These are phyloP conservation scores for Pyrgus malvae DNA, from an alignment of 2,888 invertebrate species.

Conservation along the genomic window DNA sequence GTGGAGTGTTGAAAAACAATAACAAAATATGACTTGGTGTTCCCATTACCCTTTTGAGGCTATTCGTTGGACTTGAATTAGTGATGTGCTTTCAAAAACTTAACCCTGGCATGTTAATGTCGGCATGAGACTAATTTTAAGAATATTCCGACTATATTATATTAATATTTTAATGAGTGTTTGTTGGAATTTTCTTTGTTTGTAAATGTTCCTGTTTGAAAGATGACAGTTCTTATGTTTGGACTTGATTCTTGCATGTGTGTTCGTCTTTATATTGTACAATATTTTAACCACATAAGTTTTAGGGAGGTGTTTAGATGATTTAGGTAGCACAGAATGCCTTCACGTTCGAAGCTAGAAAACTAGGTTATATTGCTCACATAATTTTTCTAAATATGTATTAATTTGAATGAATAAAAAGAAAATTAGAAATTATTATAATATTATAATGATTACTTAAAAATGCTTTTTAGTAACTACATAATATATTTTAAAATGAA, in stretches of 20 bases:
- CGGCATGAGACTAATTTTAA: constrained; percentile 44
- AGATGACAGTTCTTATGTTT: constrained; percentile 28
- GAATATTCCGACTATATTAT: constrained; percentile 34
- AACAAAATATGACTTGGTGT: constrained; percentile 1
- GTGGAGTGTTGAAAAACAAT: constrained; percentile 29
- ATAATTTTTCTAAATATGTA: neutral
- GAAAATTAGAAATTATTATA: too few relatives aligned
- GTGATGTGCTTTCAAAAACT: constrained; percentile 43
- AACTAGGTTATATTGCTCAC: neutral
- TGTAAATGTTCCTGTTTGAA: constrained; percentile 38
- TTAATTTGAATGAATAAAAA: too few relatives aligned
- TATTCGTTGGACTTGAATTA: constrained; percentile 28
- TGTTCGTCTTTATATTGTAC: constrained; percentile 40
- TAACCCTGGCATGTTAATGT: constrained; percentile 52
- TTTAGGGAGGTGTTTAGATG: neutral
- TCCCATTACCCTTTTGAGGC: constrained; percentile 28
- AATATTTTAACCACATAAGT: constrained; percentile 11
- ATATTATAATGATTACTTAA: too few relatives aligned
- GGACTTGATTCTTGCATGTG: constrained; percentile 45
- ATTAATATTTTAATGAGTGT: constrained; percentile 8
- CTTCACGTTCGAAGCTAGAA: neutral
- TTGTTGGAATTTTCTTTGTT: constrained; percentile 38
- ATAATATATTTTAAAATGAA: too few relatives aligned
- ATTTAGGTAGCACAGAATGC: constrained; percentile 1
- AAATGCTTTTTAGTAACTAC: too few relatives aligned